These are phyloP conservation scores for Penaeus monodon DNA, from an alignment of 2,888 invertebrate genomes.

Conservation along the genomic window DNA sequence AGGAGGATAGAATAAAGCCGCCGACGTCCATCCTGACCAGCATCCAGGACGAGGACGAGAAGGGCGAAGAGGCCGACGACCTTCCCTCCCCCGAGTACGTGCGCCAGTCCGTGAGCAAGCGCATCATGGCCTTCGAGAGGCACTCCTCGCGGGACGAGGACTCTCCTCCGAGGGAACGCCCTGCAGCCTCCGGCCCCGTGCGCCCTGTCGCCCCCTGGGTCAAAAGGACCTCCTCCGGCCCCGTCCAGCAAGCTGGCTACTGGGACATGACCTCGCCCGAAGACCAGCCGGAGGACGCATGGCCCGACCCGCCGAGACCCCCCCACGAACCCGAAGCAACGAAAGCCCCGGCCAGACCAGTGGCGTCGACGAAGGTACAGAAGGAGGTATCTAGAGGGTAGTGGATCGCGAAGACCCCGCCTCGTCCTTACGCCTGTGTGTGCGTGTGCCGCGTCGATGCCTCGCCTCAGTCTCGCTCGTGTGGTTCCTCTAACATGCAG, in stretches of 20 bases:
- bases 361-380: too few species aligned
- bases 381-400: too few species aligned
- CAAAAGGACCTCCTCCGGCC: conserved; percentile 60
- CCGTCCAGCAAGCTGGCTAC: conserved; percentile 47
- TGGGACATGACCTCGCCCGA: conserved; percentile 61
- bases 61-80: background rate
- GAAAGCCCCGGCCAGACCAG: too few species aligned
- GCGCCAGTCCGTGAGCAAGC: conserved; percentile 54
- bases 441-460: too few species aligned
- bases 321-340: background rate
- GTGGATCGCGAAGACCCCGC: too few species aligned
- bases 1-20: background rate
- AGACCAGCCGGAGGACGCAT: background rate
- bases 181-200: conserved; percentile 25
- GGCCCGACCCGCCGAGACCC: background rate
- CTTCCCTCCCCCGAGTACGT: conserved; percentile 40
- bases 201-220: conserved; percentile 63
- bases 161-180: conserved; percentile 5
- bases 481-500: too few species aligned
- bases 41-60: background rate
- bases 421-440: too few species aligned
- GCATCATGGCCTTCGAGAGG: conserved; percentile 61
- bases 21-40: background rate
- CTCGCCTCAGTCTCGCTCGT: too few species aligned
- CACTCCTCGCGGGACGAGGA: conserved; percentile 55